Evolutionary conservation across 2,888 invertebrate species (phyloP), one percentile per base, ranked within the genome.

Genomic region (Pterostichus madidus): DNA sequence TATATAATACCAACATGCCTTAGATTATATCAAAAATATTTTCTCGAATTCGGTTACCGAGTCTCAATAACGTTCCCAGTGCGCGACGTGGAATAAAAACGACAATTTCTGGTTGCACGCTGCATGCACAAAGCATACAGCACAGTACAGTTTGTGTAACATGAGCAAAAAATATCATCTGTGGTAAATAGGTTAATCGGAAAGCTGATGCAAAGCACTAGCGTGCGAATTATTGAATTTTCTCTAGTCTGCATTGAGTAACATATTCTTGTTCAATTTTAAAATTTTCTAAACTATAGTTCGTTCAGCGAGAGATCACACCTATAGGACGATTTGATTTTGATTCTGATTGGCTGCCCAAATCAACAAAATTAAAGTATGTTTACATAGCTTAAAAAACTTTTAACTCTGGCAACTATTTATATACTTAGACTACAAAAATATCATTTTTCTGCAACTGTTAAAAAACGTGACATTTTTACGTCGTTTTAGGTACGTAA

Each of bases 91-190:
- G n/a, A 64, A 64, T 35, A 64, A 64, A 64, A 64, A 64, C 7
- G 32, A n/a, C n/a, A 32, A 64, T 35, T 32, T 13, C 32, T 13
- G 64, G 31, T 11, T 64, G 64, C 64, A 64, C 35, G 35, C 35
- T 6, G 64, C 7, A 64, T 35, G 64, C 35, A 59, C 32, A 32
- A 31, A 24, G 24, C 24, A 24, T 24, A 24, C 24, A 24, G 5
- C 64, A n/a, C 31, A 10, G 7, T 32, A 64, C 35, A 32, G 35
- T 13, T 61, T 64, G n/a, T 6, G 6, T 64, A 5, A n/a, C 13
- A 49, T 49, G 13, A 35, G 56, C 64, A 64, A 64, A 64, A 32
- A 61, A 32, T 64, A 64, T 64, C 35, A 32, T 64, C 35, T 35
- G 13, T 5, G 64, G 64, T 64, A 31, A 35, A 64, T 32, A 35